Percentiles rank a stretch among this genome's conserved stretches.
Evolutionary conservation across 2,113 vertebrate species (phyloP).

Genomic region (Varanus komodoensis): DNA sequence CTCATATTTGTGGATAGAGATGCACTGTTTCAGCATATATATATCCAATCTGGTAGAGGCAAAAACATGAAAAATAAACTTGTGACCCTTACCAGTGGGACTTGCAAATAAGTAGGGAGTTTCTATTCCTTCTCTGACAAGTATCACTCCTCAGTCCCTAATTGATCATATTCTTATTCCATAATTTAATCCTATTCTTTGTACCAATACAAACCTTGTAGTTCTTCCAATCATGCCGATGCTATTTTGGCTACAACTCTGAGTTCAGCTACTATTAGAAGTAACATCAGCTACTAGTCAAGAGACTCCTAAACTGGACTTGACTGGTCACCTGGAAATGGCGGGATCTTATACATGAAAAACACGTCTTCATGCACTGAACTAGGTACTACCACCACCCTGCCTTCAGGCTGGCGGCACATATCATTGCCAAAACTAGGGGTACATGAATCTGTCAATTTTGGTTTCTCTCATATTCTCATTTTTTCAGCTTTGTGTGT

Average conservation of each 20-base stretch:
- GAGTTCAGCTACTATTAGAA: neutral
- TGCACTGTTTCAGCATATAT: neutral
- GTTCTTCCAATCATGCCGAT: neutral
- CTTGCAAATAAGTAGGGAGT: neutral
- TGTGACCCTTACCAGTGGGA: too few relatives aligned
- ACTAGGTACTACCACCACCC: neutral
- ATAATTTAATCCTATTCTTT: neutral
- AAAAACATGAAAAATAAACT: neutral
- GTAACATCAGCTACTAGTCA: too few relatives aligned
- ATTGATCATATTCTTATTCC: neutral
- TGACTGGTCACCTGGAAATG: neutral
- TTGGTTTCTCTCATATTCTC: neutral
- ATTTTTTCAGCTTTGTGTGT: neutral
- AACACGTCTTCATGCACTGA: neutral
- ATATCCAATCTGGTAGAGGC: neutral
- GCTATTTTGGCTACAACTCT: neutral
- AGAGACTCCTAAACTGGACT: neutral
- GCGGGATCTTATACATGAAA: neutral
- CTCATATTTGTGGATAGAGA: neutral
- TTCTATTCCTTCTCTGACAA: neutral
- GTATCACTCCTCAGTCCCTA: neutral
- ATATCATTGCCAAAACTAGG: neutral
- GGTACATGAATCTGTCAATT: neutral
- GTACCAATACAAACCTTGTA: neutral
- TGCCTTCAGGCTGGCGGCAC: neutral